Percentiles rank a stretch among this genome's conserved stretches.
phyloP scores from a whole-genome alignment of 2,113 vertebrate species.

The Gavialis gangeticus region DNA sequence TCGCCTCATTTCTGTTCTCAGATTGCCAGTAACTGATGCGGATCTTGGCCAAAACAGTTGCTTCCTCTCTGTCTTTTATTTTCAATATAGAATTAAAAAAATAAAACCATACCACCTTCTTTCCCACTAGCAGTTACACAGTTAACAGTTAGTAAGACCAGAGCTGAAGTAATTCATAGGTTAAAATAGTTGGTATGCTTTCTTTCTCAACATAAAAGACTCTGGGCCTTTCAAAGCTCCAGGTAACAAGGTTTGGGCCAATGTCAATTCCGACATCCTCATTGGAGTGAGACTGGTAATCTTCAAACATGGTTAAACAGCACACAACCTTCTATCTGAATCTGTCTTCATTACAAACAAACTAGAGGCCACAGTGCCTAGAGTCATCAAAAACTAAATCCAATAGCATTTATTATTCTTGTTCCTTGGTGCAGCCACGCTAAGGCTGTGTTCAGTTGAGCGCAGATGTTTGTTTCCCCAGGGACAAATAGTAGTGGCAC shows the following conservation, averaged over 20 bases:
- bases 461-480: too few species aligned
- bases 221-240: background rate
- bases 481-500: too few species aligned
- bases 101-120: background rate
- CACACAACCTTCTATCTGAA: background rate
- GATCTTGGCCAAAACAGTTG: background rate
- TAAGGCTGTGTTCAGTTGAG: too few species aligned
- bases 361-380: background rate
- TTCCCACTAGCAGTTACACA: background rate
- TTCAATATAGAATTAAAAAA: slow-evolving; percentile 30
- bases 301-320: background rate
- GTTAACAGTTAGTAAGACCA: background rate
- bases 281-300: background rate
- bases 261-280: background rate
- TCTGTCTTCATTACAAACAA: background rate
- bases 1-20: slow-evolving; percentile 45
- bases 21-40: slow-evolving; percentile 32
- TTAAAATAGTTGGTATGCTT: background rate
- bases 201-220: background rate
- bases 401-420: background rate
- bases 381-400: background rate
- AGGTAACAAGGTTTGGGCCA: background rate
- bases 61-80: background rate
- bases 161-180: background rate
- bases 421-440: background rate